A percentile compares a stretch with the other conserved stretches of the same genome.
phyloP scores from a whole-genome alignment of 2,113 vertebrate genomes.

The Diadophis punctatus region DNA sequence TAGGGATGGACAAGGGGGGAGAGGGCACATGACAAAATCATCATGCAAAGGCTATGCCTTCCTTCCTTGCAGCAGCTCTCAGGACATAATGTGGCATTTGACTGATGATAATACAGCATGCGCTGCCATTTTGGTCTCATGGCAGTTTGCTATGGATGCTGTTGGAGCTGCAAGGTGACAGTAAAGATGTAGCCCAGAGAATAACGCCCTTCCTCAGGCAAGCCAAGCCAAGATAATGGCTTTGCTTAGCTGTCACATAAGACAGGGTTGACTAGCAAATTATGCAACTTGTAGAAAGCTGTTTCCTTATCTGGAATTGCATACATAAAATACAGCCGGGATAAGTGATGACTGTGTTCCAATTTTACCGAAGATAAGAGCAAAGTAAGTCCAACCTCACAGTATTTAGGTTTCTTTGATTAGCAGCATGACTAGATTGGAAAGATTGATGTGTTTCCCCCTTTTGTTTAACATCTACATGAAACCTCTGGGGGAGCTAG shows the following conservation, averaged over 20 bases:
- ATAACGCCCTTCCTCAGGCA: background rate
- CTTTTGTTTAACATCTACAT: background rate
- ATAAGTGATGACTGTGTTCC: slow-evolving; percentile 16
- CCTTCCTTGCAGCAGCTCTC: background rate
- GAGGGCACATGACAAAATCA: background rate
- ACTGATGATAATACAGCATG: background rate
- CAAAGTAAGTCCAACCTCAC: background rate
- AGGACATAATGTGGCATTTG: background rate
- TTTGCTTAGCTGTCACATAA: slow-evolving; percentile 45
- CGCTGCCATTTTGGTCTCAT: background rate
- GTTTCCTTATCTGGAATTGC: slow-evolving; percentile 43
- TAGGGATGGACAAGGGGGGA: background rate
- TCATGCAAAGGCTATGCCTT: background rate
- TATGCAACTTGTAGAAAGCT: slow-evolving; percentile 44
- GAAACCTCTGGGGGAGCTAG: background rate
- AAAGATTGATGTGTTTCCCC: background rate
- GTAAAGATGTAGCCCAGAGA: background rate
- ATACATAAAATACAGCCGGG: slow-evolving; percentile 39
- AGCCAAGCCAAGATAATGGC: slow-evolving; percentile 11
- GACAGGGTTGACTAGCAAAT: slow-evolving; percentile 51
- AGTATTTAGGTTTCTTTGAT: background rate
- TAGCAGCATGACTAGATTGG: background rate
- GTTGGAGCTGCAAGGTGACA: background rate
- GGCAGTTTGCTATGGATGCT: background rate
- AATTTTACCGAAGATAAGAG: background rate